Evolutionary conservation across 2,888 invertebrate genomes (phyloP), one percentile per base, ranked within the genome.

Genomic region (Drosophila paucipuncta): DNA sequence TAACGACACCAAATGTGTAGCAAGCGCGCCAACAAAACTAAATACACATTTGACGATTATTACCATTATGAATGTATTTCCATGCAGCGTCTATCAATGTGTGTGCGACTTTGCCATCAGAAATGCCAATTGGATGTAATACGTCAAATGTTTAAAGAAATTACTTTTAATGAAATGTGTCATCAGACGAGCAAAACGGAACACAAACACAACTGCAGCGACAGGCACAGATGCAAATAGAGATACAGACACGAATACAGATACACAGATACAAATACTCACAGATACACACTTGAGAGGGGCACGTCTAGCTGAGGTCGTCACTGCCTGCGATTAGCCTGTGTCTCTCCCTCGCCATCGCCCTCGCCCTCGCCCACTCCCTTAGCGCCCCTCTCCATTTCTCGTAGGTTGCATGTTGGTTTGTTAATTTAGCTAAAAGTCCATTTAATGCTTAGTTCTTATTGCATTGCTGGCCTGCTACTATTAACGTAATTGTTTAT

Each of bases 161-260:
- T 87, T 87, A 89, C 90, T 87, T 87, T 85, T 86, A 86, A 90
- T 89, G 88, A 88, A 88, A 89, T 90, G 90, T 90, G 86, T 89
- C 90, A 86, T 90, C 90, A 90, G 85, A 65, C 83, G 59, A 41
- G 54, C 68, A 43, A 68, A 59, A 30, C 64, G 71, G 52, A 59
- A 59, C 61, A 57, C 53, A 63, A 28, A 60, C n/a, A 47, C 41
- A 60, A 25, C 41, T 22, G 63, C 41, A 57, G 13, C 4, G 6
- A 37, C 43, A 52, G 22, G 33, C 18, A 50, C 49, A 75, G 37
- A 60, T n/a, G 50, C 41, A 50, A 2, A 63, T 25, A 65, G 33
- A 61, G 47, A 49, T 39, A 69, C 58, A 64, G 35, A 13, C 37
- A 37, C 54, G 55, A 43, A 35, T 13, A 41, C 43, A 43, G 22